Base-by-base conservation (phyloP, 2,113 vertebrate genomes). In the Archocentrus centrarchus region DNA sequence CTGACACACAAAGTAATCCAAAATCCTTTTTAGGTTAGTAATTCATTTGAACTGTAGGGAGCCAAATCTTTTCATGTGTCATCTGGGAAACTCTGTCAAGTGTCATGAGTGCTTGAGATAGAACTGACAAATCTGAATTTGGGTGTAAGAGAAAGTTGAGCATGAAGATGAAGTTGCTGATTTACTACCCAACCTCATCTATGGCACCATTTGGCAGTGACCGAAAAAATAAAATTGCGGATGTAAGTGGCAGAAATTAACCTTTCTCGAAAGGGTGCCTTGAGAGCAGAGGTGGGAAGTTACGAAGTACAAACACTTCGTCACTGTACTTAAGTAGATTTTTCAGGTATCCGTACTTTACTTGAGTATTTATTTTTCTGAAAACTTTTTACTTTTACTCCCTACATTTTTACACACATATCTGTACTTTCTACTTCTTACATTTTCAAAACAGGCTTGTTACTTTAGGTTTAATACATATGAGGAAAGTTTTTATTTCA, bases 1-100 rank as follows among this genome's bases (percentile, higher is more conserved):
- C 73, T 86, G 77, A 87, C 89, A 92, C 88, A 91, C 84, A 88
- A 88, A 91, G 76, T 60, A 82, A 79, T 80, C 64, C 47, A 77
- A 77, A 77, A 86, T 66, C 66, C 88, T 89, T 91, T 84, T 86
- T 77, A 60, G 75, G 47, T 53, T 63, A 66, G 80, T 89, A 89
- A 89, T 91, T 93, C 41, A 92, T 79, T 50, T 59, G 66, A 80
- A 85, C 61, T 64, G 79, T 82, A 60, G 53, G 82, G 57, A 87
- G 88, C 41, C 79, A 68, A n/a, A 55, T 73, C 4, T 73, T 73
- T n/a, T 55, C 47, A 55, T 55, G 68, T 73, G 68, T 73, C 68
- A 73, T 73, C 32, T 73, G 68, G 27, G 47, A 55, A 30, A 55
- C 47, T 32, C 68, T 2, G 24, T 73, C 68, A 73, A 55, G 44